These are phyloP conservation scores for Glaucidium brasilianum DNA, from an alignment of 2,113 vertebrate genomes.

Conservation along the genomic window DNA sequence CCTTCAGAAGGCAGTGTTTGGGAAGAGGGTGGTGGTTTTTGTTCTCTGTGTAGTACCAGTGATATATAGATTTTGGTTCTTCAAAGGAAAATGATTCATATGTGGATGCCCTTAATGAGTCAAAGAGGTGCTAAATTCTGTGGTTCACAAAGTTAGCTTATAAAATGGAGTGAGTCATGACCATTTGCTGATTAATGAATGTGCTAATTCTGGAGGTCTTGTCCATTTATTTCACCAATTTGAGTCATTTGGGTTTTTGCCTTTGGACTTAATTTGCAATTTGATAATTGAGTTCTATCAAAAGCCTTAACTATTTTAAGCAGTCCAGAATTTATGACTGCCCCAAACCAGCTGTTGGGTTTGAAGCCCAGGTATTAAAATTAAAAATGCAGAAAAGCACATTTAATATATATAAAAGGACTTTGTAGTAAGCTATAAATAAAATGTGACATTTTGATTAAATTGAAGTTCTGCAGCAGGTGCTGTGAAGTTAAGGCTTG, in stretches of 20 bases:
- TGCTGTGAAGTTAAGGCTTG: neutral
- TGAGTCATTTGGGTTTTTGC: neutral
- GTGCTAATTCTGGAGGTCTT: neutral
- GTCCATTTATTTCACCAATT: neutral
- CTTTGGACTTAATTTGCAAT: neutral
- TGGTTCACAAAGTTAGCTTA: neutral
- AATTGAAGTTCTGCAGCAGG: neutral
- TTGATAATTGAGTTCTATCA: neutral
- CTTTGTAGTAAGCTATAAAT: neutral
- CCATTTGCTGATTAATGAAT: neutral
- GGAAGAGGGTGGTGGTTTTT: neutral
- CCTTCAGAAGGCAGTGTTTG: neutral
- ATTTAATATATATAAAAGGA: neutral
- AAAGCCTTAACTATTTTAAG: neutral
- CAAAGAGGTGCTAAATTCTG: neutral
- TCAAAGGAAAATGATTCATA: neutral
- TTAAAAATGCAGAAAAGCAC: neutral
- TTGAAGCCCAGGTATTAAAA: neutral
- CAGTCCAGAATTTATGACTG: neutral
- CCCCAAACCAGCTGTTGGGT: neutral
- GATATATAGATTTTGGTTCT: neutral
- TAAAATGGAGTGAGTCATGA: neutral
- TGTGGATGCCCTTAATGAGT: neutral
- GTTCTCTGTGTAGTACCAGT: neutral
- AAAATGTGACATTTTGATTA: neutral